Evolutionary conservation across 2,797 vertebrate genomes (phyloP), one percentile per base, ranked within the genome.

Genomic region (Novumbra hubbsi): DNA sequence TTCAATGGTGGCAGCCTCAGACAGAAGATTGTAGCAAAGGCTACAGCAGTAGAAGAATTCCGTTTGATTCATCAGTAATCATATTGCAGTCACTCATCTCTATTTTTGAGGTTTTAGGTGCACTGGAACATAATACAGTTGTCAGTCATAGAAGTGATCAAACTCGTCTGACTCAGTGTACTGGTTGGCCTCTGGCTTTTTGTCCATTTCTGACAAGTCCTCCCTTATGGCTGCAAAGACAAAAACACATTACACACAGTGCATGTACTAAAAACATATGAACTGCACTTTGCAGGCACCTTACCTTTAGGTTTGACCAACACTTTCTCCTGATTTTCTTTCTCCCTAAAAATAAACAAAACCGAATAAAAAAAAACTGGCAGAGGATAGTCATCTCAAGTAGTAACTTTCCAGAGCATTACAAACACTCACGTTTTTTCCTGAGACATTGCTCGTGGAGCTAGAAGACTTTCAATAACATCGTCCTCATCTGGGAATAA

Each of bases 111-210:
- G 65, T 38, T 38, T 34, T 41, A 41, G 30, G 8, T 41, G 65
- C 67, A 5, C 6, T 28, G 60, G 24, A 63, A 68, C 41, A 69
- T 21, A 7, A 38, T 38, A 55, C 8, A n/a, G 52, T 24, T 14
- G 5, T 64, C 72, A 73, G 41, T 92, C 89, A 75, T 93, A 94
- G 80, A 95, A 95, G 80, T 91, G 70, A 79, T 94, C 91, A 77
- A 88, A 92, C 77, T 91, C 90, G 57, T 92, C 91, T 2, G 90
- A 89, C 77, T 91, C 84, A 6, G 73, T 83, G 0, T 71, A 77
- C 0, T 70, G 49, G 21, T 19, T 1, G 65, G 17, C 68, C 45
- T 82, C 69, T 14, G 38, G 71, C 0, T 67, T 71, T 55, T 21
- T 52, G 45, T 78, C 24, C 1, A 0, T 60, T 34, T 78, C 62